Evolutionary conservation across 53 echinoderm and acorn worm genomes (phyloP).

Genomic region (Mesocentrotus franciscanus): DNA sequence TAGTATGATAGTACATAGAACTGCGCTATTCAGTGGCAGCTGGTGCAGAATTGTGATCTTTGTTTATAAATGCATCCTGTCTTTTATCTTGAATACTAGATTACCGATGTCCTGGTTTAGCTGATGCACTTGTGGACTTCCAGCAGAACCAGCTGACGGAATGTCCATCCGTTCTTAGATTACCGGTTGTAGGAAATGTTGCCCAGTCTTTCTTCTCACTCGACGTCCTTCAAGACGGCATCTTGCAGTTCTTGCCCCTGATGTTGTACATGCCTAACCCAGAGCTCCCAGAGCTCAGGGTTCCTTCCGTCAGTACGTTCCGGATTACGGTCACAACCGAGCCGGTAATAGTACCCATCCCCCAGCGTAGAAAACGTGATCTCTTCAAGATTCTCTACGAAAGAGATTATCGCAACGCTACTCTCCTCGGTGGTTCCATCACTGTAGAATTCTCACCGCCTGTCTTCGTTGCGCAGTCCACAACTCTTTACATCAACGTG

Average conservation of each 20-base stretch:
- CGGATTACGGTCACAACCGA: conserved; percentile 27
- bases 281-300: too few relatives aligned
- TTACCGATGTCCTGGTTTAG: conserved; percentile 29
- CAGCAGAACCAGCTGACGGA: background rate
- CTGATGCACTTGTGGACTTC: background rate
- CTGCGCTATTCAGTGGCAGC: too few relatives aligned
- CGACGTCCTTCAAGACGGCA: background rate
- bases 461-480: background rate
- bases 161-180: background rate
- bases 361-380: background rate
- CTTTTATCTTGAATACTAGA: background rate
- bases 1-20: too few relatives aligned
- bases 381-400: conserved; percentile 13
- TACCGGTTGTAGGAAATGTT: background rate
- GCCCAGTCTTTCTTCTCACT: background rate
- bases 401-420: conserved; percentile 8
- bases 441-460: conserved; percentile 14
- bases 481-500: background rate
- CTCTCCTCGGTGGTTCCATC: background rate
- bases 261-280: background rate
- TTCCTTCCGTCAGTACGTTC: background rate
- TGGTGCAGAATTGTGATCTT: too few relatives aligned
- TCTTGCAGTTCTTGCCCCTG: conserved; percentile 16
- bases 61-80: background rate
- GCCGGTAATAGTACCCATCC: background rate